These are phyloP conservation scores for Lates calcarifer DNA, from an alignment of 2,113 vertebrate genomes.

Conservation along the genomic window DNA sequence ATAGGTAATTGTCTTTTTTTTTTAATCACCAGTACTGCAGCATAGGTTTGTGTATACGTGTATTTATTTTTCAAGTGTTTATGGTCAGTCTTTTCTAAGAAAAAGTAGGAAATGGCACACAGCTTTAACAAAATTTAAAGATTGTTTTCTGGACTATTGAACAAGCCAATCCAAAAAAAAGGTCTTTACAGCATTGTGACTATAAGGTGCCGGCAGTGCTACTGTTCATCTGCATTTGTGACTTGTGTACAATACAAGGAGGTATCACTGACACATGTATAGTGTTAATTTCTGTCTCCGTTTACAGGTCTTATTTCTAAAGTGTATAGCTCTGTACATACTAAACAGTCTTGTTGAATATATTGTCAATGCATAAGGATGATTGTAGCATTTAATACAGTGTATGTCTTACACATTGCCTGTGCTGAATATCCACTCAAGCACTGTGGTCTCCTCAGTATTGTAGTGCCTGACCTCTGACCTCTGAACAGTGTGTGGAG, in stretches of 20 bases:
- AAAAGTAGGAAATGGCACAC: constrained; percentile 81
- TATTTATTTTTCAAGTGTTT: constrained; percentile 99
- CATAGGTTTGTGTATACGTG: constrained; percentile 75
- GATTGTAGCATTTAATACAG: constrained; percentile 91
- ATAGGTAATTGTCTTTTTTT: constrained; percentile 82
- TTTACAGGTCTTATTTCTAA: constrained; percentile 91
- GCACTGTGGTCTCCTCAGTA: constrained; percentile 96
- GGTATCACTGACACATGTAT: constrained; percentile 84
- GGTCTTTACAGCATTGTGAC: constrained; percentile 93
- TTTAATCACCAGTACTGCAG: constrained; percentile 86
- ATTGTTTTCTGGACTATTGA: constrained; percentile 85
- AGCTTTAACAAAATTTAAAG: constrained; percentile 81
- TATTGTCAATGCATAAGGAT: constrained; percentile 94
- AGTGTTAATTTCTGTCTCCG: constrained; percentile 91
- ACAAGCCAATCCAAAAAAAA: constrained; percentile 87
- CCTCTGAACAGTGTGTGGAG: constrained; percentile 87
- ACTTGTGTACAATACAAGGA: constrained; percentile 88
- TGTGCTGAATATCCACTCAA: constrained; percentile 93
- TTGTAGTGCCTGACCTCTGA: constrained; percentile 97
- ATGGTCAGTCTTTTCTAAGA: constrained; percentile 91
- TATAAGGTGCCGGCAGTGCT: constrained; percentile 82
- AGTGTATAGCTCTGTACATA: constrained; percentile 94
- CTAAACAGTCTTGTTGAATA: constrained; percentile 85
- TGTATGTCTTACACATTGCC: constrained; percentile 89
- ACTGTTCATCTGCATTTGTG: constrained; percentile 89